These are phyloP conservation scores for Parascotia fuliginaria DNA, from an alignment of 2,888 invertebrate species.

Conservation along the genomic window DNA sequence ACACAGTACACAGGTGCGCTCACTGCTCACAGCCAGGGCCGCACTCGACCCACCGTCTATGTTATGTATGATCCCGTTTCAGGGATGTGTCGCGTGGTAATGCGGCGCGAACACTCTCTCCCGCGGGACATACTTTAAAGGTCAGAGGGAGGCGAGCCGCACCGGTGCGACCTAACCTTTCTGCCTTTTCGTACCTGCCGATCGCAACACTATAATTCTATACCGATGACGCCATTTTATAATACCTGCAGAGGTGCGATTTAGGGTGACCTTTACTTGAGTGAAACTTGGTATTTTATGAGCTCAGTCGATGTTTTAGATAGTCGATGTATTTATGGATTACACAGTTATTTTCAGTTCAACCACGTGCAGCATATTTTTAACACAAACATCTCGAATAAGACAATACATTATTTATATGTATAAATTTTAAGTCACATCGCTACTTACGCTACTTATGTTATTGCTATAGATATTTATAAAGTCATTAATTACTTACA, in stretches of 20 bases:
- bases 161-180: conserved; percentile 59
- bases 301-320: conserved; percentile 27
- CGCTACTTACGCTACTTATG: no score
- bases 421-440: no score
- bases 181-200: conserved; percentile 61
- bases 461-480: no score
- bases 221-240: conserved; percentile 64
- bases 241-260: conserved; percentile 61
- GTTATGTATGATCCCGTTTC: conserved; percentile 53
- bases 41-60: conserved; percentile 49
- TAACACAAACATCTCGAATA: no score
- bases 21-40: conserved; percentile 37
- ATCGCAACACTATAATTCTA: conserved; percentile 51
- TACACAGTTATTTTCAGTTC: conserved; percentile 48
- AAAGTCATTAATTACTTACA: conserved; percentile 18
- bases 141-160: conserved; percentile 60
- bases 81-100: conserved; percentile 58
- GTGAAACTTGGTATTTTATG: conserved; percentile 59
- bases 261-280: conserved; percentile 59
- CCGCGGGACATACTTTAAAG: conserved; percentile 63
- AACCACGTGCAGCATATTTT: no score
- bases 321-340: conserved; percentile 4
- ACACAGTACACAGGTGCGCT: conserved; percentile 56
- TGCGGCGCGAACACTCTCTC: conserved; percentile 61
- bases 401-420: no score